phyloP scores from a whole-genome alignment of 2,888 invertebrate species.

The Drosophila subsilvestris region DNA sequence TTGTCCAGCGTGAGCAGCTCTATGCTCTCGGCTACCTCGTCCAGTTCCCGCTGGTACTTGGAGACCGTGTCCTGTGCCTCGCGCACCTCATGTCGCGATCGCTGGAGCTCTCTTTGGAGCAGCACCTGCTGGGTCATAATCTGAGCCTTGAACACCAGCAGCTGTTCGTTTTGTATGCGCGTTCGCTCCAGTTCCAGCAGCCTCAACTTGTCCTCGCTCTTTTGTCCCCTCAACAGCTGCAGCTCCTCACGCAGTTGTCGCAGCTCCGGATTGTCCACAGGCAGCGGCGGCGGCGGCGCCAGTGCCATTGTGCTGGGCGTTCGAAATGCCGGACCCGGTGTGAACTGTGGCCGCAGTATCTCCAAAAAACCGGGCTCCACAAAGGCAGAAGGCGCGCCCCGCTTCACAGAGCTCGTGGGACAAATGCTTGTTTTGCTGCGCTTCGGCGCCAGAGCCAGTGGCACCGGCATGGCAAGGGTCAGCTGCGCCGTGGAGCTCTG shows the following conservation, averaged over 20 bases:
- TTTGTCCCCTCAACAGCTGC: conserved; percentile 92
- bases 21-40: conserved; percentile 95
- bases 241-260: conserved; percentile 89
- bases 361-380: conserved; percentile 96
- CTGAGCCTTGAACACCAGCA: conserved; percentile 96
- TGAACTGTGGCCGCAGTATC: conserved; percentile 94
- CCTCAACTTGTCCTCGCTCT: conserved; percentile 95
- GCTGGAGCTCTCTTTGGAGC: conserved; percentile 93
- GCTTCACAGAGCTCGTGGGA: conserved; percentile 85
- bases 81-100: conserved; percentile 92
- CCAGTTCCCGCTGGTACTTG: conserved; percentile 94
- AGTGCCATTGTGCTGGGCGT: conserved; percentile 84
- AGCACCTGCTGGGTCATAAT: conserved; percentile 95
- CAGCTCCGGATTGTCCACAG: conserved; percentile 57
- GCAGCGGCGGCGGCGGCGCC: conserved; percentile 18
- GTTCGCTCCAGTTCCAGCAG: conserved; percentile 95
- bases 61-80: conserved; percentile 94
- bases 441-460: conserved; percentile 71
- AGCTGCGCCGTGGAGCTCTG: conserved; percentile 67
- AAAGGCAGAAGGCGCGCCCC: conserved; percentile 89
- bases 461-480: conserved; percentile 66
- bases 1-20: conserved; percentile 99
- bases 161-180: conserved; percentile 94
- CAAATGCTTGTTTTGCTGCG: conserved; percentile 81
- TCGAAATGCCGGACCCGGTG: conserved; percentile 91